Evolutionary conservation across 2,797 vertebrate species (phyloP).

Genomic region (Phylloscopus collybita): DNA sequence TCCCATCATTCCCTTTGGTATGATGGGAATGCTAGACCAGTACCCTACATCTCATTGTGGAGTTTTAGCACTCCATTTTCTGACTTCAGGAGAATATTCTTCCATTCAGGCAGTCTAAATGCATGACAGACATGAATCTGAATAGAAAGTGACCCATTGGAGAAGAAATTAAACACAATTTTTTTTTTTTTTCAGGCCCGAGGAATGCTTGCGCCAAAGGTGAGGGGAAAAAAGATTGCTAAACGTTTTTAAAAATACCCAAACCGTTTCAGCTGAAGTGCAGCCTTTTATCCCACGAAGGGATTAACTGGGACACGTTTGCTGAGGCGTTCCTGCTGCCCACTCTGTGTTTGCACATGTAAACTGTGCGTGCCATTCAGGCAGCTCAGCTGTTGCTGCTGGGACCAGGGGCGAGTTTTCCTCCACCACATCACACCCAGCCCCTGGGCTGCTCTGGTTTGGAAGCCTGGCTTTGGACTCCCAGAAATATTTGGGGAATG

Average conservation of each 20-base stretch:
- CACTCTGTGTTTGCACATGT: constrained; percentile 61
- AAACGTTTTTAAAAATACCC: constrained; percentile 61
- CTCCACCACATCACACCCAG: constrained; percentile 66
- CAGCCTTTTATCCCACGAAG: neutral
- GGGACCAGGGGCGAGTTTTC: neutral
- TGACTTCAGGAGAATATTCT: neutral
- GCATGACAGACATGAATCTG: neutral
- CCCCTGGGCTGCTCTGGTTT: constrained; percentile 37
- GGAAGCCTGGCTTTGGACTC: constrained; percentile 54
- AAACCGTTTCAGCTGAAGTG: constrained; percentile 18
- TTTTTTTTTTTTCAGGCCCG: neutral
- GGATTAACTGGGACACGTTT: constrained; percentile 62
- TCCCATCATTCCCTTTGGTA: neutral
- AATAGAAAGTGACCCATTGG: neutral
- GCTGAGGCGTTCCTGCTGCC: constrained; percentile 31
- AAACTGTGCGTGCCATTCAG: constrained; percentile 50
- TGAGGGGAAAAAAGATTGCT: constrained; percentile 33
- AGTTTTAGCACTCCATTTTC: neutral
- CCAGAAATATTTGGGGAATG: constrained; percentile 69
- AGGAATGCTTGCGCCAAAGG: constrained; percentile 1
- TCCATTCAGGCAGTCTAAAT: neutral
- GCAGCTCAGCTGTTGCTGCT: constrained; percentile 26
- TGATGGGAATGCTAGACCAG: neutral
- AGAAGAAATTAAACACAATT: constrained; percentile 19
- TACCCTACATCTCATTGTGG: neutral